Conservation (phyloP, 2,888 invertebrate species). For the Imbricaverruca yamaguchii region DNA sequence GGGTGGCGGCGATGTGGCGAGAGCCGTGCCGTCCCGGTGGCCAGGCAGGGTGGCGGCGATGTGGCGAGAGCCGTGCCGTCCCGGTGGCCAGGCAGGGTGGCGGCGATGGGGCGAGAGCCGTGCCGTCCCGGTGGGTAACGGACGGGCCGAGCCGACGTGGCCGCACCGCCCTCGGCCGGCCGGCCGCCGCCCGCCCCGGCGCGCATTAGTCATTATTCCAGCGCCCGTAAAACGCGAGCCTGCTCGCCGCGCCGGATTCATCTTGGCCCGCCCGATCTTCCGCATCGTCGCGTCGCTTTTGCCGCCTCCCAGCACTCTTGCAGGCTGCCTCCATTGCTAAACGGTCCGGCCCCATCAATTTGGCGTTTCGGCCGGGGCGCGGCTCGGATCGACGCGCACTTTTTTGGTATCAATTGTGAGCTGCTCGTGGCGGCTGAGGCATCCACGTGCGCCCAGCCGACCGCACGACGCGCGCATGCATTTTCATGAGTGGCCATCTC, state of each 20-base stretch:
- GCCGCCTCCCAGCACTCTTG: neutral
- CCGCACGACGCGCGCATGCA: neutral
- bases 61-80: too few relatives aligned
- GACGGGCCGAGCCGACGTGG: neutral
- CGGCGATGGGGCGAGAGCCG: neutral
- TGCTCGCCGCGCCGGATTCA: neutral
- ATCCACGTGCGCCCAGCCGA: neutral
- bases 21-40: too few relatives aligned
- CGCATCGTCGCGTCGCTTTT: conserved; percentile 24
- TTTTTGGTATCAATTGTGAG: neutral
- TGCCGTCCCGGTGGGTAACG: neutral
- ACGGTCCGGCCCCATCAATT: conserved; percentile 10
- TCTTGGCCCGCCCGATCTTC: neutral
- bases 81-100: neutral
- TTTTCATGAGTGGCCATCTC: conserved; percentile 7
- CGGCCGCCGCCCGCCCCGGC: neutral
- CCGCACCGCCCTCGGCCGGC: neutral
- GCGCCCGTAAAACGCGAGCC: neutral
- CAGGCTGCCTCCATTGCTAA: conserved; percentile 9
- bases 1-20: neutral
- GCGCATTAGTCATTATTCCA: conserved; percentile 12
- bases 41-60: neutral
- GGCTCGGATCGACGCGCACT: neutral
- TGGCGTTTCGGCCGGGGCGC: neutral
- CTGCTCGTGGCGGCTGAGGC: neutral